Percentiles rank a stretch among this genome's conserved stretches.
phyloP scores from a whole-genome alignment of 2,113 vertebrate genomes.

The Brachypodius melanocephalos region DNA sequence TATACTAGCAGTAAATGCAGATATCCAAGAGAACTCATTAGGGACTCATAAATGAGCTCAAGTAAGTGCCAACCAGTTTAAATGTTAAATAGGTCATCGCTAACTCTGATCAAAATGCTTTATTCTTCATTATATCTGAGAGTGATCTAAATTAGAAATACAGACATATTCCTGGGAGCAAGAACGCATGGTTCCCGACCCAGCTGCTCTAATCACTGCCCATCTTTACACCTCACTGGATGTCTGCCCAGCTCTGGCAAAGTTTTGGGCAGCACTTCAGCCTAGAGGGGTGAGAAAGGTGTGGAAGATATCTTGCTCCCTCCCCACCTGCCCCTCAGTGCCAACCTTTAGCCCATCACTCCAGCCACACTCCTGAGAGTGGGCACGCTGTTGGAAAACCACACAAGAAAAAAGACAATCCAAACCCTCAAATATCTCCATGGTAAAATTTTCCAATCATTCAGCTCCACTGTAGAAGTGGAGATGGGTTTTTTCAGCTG shows the following conservation, averaged over 20 bases:
- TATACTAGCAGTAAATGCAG: constrained; percentile 54
- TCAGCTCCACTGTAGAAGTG: background rate
- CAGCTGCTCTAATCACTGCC: background rate
- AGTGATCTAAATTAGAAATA: constrained; percentile 47
- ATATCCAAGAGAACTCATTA: constrained; percentile 72
- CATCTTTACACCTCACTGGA: fast-evolving
- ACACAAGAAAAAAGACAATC: background rate
- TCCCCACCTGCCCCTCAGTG: background rate
- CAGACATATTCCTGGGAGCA: constrained; percentile 25
- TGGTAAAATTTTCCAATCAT: background rate
- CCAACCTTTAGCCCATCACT: background rate
- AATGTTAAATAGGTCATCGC: constrained; percentile 67
- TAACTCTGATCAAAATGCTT: constrained; percentile 63
- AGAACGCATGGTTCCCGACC: background rate
- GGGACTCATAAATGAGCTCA: constrained; percentile 42
- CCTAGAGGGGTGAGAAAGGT: background rate
- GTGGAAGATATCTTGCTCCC: background rate
- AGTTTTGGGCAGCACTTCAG: background rate
- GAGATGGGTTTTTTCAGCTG: background rate
- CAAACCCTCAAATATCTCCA: background rate
- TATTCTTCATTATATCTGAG: constrained; percentile 34
- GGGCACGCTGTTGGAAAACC: background rate
- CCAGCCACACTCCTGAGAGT: background rate
- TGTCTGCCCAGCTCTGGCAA: background rate
- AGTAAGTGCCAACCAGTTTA: constrained; percentile 72